Evolutionary conservation across 2,888 invertebrate species (phyloP), one percentile per base, ranked within the genome.

Genomic region (Bombyx huttoni): DNA sequence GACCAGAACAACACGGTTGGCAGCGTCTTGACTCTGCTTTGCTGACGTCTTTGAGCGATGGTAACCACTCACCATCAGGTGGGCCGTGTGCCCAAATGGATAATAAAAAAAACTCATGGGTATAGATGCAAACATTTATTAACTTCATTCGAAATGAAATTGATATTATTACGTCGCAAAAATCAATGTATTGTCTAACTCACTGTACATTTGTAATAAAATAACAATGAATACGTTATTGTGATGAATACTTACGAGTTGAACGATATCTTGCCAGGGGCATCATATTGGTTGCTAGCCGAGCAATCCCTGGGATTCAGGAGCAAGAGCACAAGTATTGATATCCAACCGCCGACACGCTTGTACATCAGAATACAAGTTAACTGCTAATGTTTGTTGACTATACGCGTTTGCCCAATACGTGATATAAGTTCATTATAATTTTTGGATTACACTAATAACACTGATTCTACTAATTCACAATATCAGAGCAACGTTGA

Each of bases 231-330:
- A 24, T 24, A 24, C 24, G 24, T 24, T 24, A 24, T 24, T 5
- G 40, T 40, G 12, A 40, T 40, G 40, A 47, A 54, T 51, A 75
- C 84, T 82, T 81, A 86, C 88, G 85, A 75, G 66, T 82, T 88
- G 56, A 88, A 75, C 59, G 83, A 80, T 67, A 88, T 83, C 67
- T 78, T 86, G 60, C 62, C 68, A 58, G 66, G 54, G 58, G 73
- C 66, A 58, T 87, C 85, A 78, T 85, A 67, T 63, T 85, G 84
- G 61, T 71, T 74, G 68, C 75, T 87, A 57, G 81, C 81, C 50
- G 81, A 78, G 66, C 85, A 87, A 68, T 85, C 78, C 70, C 78
- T 77, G 67, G 80, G 81, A 62, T 86, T 81, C 64, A 86, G 74
- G 65, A 74, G 82, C 65, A 85, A 64, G 54, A 84, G 67, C 58